Base-by-base conservation (phyloP, 2,113 vertebrate species). In the Gambusia holbrooki region DNA sequence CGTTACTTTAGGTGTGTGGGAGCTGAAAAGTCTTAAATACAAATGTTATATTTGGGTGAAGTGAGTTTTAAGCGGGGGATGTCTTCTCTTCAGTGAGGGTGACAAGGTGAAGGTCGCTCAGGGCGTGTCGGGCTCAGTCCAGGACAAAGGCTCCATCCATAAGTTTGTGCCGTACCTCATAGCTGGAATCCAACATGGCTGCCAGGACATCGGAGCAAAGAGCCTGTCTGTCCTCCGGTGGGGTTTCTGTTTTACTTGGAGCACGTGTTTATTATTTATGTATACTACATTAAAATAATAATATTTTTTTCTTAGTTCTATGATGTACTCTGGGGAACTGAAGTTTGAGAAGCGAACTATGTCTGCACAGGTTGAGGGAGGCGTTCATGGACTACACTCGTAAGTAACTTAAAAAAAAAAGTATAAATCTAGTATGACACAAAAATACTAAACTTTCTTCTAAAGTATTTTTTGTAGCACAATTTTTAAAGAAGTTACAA, bases 251-350 rank as follows among this genome's bases (percentile, higher is more conserved):
- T 58, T 29, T 28, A 3, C 69, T 1, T 27, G 14, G 11, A 6
- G 15, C 10, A 19, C 22, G 12, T 1, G 27, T 14, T 3, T 48
- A 35, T n/a, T 13, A 28, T 17, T 51, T 13, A 13, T 28, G 6
- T 30, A 10, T 12, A 1, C 22, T 9, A 4, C 17, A 13, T 63
- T 42, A 60, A 17, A 74, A 7, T 4, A 25, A 30, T 19, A 29
- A 10, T 2, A 25, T 58, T n/a, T 37, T 71, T 19, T 32, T 51
- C n/a, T 58, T 85, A 98, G 97, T 25, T 96, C 96, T 74, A 97
- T 98, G 96, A 98, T 98, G 97, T 98, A 98, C 89, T 97, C 97
- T 3, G 97, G 97, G 65, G 97, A 98, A 91, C 94, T 98, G 65
- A 98, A 98, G 92, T 97, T 98, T 63, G 97, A 98, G 93, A 98